phyloP scores from a whole-genome alignment of 2,888 invertebrate genomes.

The Euplexia lucipara region DNA sequence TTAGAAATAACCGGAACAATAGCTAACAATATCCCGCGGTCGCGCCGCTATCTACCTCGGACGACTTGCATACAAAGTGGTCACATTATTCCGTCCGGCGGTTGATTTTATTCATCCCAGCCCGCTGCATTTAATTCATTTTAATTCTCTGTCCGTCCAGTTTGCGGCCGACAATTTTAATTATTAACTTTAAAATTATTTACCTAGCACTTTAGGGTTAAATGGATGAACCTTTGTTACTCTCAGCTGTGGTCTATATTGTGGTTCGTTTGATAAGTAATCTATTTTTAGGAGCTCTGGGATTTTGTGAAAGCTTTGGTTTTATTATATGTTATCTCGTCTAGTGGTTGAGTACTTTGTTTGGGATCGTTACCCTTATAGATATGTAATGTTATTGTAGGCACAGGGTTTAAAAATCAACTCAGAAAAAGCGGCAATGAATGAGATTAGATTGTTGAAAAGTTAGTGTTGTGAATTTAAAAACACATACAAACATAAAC shows the following conservation, averaged over 20 bases:
- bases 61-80: slow-evolving; percentile 68
- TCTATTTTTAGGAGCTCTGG: slow-evolving; percentile 34
- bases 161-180: slow-evolving; percentile 67
- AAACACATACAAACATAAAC: no score
- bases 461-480: not conserved
- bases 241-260: slow-evolving; percentile 17
- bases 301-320: slow-evolving; percentile 30
- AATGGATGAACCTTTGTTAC: slow-evolving; percentile 35
- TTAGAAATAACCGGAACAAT: slow-evolving; percentile 52
- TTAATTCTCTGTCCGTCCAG: slow-evolving; percentile 62
- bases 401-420: not conserved
- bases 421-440: not conserved
- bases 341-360: slow-evolving; percentile 29
- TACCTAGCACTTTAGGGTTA: slow-evolving; percentile 54
- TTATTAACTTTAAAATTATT: slow-evolving; percentile 66
- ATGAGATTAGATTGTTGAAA: not conserved
- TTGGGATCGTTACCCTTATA: slow-evolving; percentile 27
- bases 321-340: slow-evolving; percentile 40
- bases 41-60: slow-evolving; percentile 43
- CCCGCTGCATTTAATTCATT: slow-evolving; percentile 68
- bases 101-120: slow-evolving; percentile 64
- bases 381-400: slow-evolving; percentile 18
- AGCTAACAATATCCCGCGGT: slow-evolving; percentile 50
- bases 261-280: slow-evolving; percentile 38
- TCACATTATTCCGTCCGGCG: slow-evolving; percentile 57